Evolutionary conservation across 2,113 vertebrate species (phyloP).

Genomic region (Periophthalmodon schlosseri): DNA sequence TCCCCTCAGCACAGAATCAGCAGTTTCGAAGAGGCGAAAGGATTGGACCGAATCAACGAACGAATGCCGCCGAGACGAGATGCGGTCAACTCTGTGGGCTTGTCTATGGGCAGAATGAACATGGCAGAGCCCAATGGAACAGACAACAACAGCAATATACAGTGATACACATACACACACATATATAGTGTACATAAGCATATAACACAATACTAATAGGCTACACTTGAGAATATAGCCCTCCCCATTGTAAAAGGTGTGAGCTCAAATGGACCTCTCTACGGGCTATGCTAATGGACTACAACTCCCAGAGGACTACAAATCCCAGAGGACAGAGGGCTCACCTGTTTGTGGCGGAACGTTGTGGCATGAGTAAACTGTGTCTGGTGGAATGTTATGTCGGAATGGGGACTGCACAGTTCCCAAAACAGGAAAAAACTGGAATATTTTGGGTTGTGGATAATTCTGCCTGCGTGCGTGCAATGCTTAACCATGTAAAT

Average conservation of each 20-base stretch:
- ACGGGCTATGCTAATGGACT: slow-evolving; percentile 51
- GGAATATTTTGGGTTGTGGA: slow-evolving; percentile 33
- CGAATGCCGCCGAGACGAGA: slow-evolving; percentile 79
- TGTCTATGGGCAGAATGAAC: slow-evolving; percentile 81
- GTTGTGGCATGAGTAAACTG: slow-evolving; percentile 46
- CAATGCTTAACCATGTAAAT: slow-evolving; percentile 44
- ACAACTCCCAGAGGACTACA: slow-evolving; percentile 37
- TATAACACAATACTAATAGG: slow-evolving; percentile 50
- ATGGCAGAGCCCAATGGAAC: slow-evolving; percentile 82
- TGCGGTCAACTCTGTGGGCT: slow-evolving; percentile 76
- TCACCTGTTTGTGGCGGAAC: slow-evolving; percentile 40
- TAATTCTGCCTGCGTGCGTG: slow-evolving; percentile 32
- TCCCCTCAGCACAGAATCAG: slow-evolving; percentile 83
- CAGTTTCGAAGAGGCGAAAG: slow-evolving; percentile 82
- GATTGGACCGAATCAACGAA: slow-evolving; percentile 81
- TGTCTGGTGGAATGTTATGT: slow-evolving; percentile 7
- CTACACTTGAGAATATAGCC: slow-evolving; percentile 37
- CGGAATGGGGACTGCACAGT: slow-evolving; percentile 22
- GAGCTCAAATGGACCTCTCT: slow-evolving; percentile 56
- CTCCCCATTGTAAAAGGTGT: slow-evolving; percentile 58
- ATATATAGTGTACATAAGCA: slow-evolving; percentile 67
- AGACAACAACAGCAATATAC: slow-evolving; percentile 84
- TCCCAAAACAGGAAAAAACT: slow-evolving; percentile 40
- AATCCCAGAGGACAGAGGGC: neutral
- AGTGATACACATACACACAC: slow-evolving; percentile 68